phyloP scores from a whole-genome alignment of 2,797 vertebrate genomes.

The Melanotaenia nigrans region DNA sequence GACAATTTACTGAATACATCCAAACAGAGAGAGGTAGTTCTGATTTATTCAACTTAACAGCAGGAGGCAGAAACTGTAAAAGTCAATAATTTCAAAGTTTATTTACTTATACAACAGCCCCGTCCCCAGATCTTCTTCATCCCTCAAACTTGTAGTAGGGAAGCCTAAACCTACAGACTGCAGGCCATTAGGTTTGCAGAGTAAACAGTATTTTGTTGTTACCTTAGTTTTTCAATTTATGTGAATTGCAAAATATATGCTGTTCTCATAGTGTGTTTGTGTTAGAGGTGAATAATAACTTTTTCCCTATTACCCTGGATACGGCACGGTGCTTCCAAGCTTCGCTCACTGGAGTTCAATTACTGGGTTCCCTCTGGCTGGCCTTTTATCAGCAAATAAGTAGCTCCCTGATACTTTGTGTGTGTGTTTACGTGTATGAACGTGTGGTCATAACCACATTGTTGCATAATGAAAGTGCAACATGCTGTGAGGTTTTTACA shows the following conservation, averaged over 20 bases:
- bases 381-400: constrained; percentile 75
- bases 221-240: constrained; percentile 26
- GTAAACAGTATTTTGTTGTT: constrained; percentile 37
- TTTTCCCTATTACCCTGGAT: constrained; percentile 71
- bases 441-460: constrained; percentile 32
- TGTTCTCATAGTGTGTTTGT: constrained; percentile 30
- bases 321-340: constrained; percentile 68
- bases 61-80: constrained; percentile 58
- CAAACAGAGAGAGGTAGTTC: constrained; percentile 15
- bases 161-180: constrained; percentile 31
- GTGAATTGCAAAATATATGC: constrained; percentile 24
- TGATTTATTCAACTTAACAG: constrained; percentile 66
- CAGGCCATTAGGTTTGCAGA: constrained; percentile 23
- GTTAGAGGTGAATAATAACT: constrained; percentile 75
- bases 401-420: constrained; percentile 49
- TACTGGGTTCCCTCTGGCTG: constrained; percentile 75
- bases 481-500: constrained; percentile 24
- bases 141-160: constrained; percentile 50
- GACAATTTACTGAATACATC: constrained; percentile 41
- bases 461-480: constrained; percentile 37
- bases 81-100: constrained; percentile 69
- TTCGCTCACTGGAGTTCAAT: constrained; percentile 76
- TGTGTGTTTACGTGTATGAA: constrained; percentile 34
- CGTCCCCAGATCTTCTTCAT: constrained; percentile 57
- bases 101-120: constrained; percentile 65